phyloP scores from a whole-genome alignment of 2,797 vertebrate genomes.

The Gymnoscopelus microlampas region DNA sequence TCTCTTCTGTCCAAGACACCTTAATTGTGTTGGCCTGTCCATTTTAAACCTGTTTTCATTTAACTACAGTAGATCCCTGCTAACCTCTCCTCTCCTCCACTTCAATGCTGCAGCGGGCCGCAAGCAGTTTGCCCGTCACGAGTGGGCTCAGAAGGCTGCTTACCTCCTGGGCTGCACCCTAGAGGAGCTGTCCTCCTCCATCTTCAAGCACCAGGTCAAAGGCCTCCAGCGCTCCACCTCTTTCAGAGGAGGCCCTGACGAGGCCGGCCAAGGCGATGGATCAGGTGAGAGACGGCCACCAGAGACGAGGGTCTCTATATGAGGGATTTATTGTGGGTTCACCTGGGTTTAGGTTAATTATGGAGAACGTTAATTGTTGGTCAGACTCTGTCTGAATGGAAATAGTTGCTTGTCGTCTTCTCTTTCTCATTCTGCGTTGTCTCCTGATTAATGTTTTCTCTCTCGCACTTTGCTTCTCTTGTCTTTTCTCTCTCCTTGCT shows the following conservation, averaged over 20 bases:
- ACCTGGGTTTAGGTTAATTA: not conserved
- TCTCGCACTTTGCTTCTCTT: not conserved
- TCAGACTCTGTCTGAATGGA: not conserved
- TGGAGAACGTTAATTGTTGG: not conserved
- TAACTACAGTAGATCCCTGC: not conserved
- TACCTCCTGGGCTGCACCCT: slow-evolving; percentile 95
- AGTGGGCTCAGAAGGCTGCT: slow-evolving; percentile 97
- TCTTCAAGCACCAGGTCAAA: slow-evolving; percentile 95
- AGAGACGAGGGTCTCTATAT: no score
- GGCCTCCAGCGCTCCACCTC: slow-evolving; percentile 92
- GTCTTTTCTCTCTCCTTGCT: not conserved
- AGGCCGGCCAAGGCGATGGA: slow-evolving; percentile 81
- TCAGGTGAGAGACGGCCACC: slow-evolving; percentile 76
- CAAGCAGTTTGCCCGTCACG: slow-evolving; percentile 95
- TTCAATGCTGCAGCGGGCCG: slow-evolving; percentile 83
- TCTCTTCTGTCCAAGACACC: no score
- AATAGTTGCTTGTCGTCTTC: not conserved
- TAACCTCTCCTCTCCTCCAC: not conserved
- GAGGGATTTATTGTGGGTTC: no score
- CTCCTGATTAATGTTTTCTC: not conserved
- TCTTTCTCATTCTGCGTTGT: not conserved
- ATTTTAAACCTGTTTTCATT: no score
- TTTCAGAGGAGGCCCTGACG: slow-evolving; percentile 92
- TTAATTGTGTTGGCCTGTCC: no score
- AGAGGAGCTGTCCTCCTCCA: slow-evolving; percentile 94